Evolutionary conservation across 2,113 vertebrate species (phyloP).

Genomic region (Romanogobio albipinnatus): DNA sequence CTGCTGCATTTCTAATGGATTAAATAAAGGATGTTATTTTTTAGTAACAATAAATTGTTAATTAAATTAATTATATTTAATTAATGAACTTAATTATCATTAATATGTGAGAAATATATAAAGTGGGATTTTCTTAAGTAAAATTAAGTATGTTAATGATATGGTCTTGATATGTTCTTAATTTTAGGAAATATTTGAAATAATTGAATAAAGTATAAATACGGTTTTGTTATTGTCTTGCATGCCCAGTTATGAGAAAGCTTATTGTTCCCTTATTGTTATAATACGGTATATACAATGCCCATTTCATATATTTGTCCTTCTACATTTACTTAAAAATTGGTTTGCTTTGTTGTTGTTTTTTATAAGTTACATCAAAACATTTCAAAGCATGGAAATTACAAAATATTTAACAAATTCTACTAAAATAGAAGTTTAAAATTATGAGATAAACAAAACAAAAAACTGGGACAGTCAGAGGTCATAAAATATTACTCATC

Average conservation of each 20-base stretch:
- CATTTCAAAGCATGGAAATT: no score
- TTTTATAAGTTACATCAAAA: no score
- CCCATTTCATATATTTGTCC: no score
- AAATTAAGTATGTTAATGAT: background rate
- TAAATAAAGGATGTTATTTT: background rate
- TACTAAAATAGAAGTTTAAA: no score
- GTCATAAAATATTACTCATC: background rate
- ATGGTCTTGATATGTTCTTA: background rate
- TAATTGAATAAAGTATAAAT: background rate
- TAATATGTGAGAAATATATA: background rate
- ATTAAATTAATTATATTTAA: background rate
- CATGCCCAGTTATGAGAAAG: background rate
- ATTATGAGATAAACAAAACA: background rate
- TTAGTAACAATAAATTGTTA: background rate
- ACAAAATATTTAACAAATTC: no score
- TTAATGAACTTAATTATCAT: background rate
- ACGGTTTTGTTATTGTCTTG: background rate
- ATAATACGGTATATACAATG: no score
- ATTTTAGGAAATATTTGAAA: background rate
- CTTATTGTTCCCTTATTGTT: background rate
- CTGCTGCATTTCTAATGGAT: no score
- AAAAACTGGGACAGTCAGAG: background rate
- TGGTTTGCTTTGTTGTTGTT: no score
- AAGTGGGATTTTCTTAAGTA: background rate
- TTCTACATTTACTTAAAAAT: no score